These are phyloP conservation scores for Onychorhynchus coronatus DNA, from an alignment of 2,113 vertebrate genomes.

Conservation along the genomic window DNA sequence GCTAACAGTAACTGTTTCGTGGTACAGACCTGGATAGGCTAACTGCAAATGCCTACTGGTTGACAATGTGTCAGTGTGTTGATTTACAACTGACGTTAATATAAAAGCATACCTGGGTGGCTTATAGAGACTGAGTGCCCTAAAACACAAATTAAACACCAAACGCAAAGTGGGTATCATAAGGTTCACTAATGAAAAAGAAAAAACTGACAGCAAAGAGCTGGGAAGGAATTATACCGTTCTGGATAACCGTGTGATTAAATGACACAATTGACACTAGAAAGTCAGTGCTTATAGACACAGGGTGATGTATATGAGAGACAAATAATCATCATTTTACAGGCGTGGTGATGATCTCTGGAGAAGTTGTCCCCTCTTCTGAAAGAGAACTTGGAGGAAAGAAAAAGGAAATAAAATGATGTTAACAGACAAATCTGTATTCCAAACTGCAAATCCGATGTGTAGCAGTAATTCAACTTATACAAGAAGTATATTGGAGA, in stretches of 20 bases:
- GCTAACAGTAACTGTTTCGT: background rate
- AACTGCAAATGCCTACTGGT: background rate
- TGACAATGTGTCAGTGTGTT: background rate
- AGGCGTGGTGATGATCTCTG: background rate
- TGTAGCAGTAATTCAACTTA: background rate
- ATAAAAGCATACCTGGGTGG: background rate
- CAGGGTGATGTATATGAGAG: background rate
- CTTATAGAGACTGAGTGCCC: background rate
- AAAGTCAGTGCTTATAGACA: background rate
- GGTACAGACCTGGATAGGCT: background rate
- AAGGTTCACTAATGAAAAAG: background rate
- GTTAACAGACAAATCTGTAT: background rate
- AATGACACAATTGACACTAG: background rate
- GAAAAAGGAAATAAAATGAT: background rate
- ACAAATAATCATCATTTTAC: background rate
- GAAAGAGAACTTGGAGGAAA: background rate
- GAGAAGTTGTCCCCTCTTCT: rapidly evolving
- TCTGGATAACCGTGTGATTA: rapidly evolving
- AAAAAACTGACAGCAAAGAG: background rate
- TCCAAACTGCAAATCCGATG: background rate
- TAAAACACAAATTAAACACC: background rate
- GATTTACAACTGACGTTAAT: background rate
- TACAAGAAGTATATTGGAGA: background rate
- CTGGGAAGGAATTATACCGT: background rate
- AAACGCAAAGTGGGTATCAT: background rate